Percentiles rank a stretch among this genome's conserved stretches.
phyloP scores from a whole-genome alignment of 2,113 vertebrate genomes.

The Hippolais icterina region DNA sequence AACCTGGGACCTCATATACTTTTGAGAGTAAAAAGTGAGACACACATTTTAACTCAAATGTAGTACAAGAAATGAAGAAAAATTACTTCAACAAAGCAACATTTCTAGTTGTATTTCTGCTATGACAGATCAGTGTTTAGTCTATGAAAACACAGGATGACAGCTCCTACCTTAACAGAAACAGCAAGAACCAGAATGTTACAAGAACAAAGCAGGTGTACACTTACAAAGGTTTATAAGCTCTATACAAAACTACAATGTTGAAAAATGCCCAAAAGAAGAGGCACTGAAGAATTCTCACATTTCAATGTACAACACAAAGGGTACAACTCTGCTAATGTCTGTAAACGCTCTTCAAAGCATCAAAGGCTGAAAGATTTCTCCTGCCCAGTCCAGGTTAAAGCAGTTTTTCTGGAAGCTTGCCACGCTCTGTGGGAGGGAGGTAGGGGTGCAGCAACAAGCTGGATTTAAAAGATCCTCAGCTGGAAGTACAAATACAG shows the following conservation, averaged over 20 bases:
- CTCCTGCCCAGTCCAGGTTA: not conserved
- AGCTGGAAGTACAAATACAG: slow-evolving; percentile 46
- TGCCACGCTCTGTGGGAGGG: slow-evolving; percentile 1
- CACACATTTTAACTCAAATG: not conserved
- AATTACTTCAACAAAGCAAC: not conserved
- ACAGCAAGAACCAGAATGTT: not conserved
- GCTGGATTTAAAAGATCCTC: slow-evolving; percentile 43
- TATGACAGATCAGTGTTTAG: not conserved
- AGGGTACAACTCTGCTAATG: not conserved
- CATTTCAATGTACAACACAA: not conserved
- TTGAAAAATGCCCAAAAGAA: slow-evolving; percentile 1
- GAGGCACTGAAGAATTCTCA: not conserved
- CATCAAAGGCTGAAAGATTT: not conserved
- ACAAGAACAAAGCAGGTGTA: not conserved
- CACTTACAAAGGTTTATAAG: not conserved
- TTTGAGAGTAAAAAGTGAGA: not conserved
- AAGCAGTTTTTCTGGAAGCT: slow-evolving; percentile 31
- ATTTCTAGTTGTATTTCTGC: not conserved
- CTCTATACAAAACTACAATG: not conserved
- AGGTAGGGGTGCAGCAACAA: slow-evolving; percentile 3
- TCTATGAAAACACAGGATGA: not conserved
- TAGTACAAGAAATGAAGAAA: not conserved
- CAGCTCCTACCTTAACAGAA: not conserved
- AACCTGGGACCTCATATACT: not conserved
- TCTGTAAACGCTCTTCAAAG: slow-evolving; percentile 36